These are phyloP conservation scores for Ferdinandea cuprea DNA, from an alignment of 2,888 invertebrate genomes.

Conservation along the genomic window DNA sequence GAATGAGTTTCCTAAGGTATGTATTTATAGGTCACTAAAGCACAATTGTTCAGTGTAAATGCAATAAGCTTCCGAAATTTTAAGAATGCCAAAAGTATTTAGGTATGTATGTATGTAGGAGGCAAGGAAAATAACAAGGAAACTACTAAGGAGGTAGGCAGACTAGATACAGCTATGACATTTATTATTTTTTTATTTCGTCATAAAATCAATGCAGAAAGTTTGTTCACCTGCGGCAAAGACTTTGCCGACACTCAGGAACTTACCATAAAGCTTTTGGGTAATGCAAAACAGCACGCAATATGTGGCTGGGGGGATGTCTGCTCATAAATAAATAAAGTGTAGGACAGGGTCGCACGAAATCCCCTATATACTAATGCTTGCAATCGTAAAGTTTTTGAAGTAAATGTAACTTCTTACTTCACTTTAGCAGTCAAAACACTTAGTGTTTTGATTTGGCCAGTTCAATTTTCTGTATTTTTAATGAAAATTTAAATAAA, in stretches of 20 bases:
- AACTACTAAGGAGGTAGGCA: slow-evolving; percentile 3
- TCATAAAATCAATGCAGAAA: slow-evolving; percentile 7
- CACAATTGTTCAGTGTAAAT: slow-evolving; percentile 10
- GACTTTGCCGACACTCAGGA: background rate
- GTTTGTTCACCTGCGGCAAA: background rate
- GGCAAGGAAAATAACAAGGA: slow-evolving; percentile 14
- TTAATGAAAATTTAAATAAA: no score
- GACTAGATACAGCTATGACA: slow-evolving; percentile 9
- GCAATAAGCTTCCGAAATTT: slow-evolving; percentile 15
- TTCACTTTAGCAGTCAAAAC: no score
- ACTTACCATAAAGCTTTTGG: background rate
- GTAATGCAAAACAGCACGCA: slow-evolving; percentile 11
- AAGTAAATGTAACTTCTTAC: no score
- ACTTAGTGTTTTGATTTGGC: no score
- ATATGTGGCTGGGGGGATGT: background rate
- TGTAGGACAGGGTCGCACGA: background rate
- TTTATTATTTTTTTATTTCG: background rate
- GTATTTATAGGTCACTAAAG: background rate
- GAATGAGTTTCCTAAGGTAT: no score
- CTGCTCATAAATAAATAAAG: background rate
- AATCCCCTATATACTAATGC: background rate
- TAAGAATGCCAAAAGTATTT: slow-evolving; percentile 8
- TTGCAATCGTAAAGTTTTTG: no score
- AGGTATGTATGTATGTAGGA: no score
- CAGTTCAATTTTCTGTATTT: no score